A percentile compares a stretch with the other conserved stretches of the same genome.
Conservation (phyloP, 53 echinoderm and acorn worm genomes). For the Actinopyga echinites region DNA sequence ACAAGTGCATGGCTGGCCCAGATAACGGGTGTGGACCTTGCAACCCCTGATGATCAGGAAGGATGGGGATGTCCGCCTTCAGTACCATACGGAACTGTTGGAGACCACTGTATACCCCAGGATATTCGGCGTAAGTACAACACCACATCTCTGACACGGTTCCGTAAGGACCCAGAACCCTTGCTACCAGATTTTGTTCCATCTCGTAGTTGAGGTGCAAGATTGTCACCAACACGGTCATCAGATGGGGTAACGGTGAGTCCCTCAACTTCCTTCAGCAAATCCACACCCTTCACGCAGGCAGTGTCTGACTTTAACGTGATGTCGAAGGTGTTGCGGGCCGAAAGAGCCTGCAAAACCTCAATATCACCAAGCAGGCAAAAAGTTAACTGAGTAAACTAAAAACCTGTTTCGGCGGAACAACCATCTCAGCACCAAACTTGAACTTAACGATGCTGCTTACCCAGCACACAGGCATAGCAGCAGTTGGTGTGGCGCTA, state of each 20-base stretch:
- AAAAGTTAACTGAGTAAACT: neutral
- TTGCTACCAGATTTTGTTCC: neutral
- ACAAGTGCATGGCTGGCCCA: constrained; percentile 1
- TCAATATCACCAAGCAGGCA: neutral
- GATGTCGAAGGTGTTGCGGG: neutral
- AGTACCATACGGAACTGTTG: neutral
- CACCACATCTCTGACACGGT: neutral
- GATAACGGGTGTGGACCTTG: neutral
- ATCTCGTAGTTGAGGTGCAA: neutral
- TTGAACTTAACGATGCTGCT: neutral
- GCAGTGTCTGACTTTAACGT: neutral
- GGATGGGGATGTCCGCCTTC: neutral
- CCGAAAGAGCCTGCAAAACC: neutral
- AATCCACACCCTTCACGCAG: neutral
- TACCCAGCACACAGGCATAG: neutral
- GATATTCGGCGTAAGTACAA: too few species aligned
- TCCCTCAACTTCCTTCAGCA: neutral
- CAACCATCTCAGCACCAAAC: neutral
- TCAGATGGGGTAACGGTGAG: neutral
- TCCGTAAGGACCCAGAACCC: neutral
- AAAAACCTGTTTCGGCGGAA: neutral
- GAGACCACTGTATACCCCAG: neutral
- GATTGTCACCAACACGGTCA: neutral
- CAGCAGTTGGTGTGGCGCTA: too few species aligned
- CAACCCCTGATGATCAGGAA: neutral